Conservation (phyloP, 64 coral and sea anemone genomes). For the Cladopsammia gracilis region DNA sequence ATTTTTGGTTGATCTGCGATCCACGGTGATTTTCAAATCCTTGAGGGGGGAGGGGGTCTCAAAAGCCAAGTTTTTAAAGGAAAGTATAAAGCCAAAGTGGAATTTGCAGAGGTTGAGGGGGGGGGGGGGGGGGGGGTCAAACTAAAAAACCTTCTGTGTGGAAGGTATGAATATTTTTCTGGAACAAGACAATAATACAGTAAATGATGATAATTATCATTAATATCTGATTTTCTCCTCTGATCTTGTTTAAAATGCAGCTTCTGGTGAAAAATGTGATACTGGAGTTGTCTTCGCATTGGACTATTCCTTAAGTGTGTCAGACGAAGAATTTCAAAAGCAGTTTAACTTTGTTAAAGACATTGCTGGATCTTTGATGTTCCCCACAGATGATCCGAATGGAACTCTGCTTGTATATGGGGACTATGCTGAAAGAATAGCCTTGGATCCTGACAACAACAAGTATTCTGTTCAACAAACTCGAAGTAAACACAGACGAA, state of each 20-base stretch:
- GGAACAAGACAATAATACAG: too few species aligned
- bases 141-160: too few species aligned
- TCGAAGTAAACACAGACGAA: background rate
- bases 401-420: background rate
- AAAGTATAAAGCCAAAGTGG: too few species aligned
- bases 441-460: background rate
- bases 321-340: background rate
- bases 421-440: background rate
- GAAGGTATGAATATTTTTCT: too few species aligned
- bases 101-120: too few species aligned
- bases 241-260: background rate
- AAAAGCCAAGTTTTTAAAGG: too few species aligned
- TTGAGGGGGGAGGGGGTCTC: too few species aligned
- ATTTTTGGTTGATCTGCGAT: too few species aligned
- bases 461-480: background rate
- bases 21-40: too few species aligned
- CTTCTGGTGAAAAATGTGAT: background rate
- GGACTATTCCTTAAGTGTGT: constrained; percentile 20
- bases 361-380: background rate
- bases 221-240: background rate
- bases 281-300: constrained; percentile 3
- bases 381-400: background rate
- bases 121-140: too few species aligned
- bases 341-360: constrained; percentile 6
- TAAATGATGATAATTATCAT: background rate